Evolutionary conservation across 2,888 invertebrate species (phyloP), one percentile per base, ranked within the genome.

Genomic region (Scaptomyza tumidula): DNA sequence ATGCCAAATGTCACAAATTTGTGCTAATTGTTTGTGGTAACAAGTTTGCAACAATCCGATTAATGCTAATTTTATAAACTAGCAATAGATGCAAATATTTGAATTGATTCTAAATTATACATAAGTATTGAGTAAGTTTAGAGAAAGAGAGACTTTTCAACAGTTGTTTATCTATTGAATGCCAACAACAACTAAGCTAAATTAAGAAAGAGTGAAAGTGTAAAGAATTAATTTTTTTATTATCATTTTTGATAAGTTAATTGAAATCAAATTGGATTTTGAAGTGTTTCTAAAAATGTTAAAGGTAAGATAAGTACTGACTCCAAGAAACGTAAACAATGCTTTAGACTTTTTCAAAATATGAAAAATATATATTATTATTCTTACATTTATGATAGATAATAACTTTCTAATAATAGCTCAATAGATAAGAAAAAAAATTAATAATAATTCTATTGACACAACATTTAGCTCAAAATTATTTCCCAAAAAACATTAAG

Each of bases 21-120:
- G 61, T 76, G 82, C 60, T 76, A 80, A 82, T 72, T 63, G 63
- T 54, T 78, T 57, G 16, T 48, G 58, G 54, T 63, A 80, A 82
- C 64, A 54, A 11, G 56, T 49, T 55, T 19, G 58, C 48, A 52
- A 46, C 50, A 33, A 41, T 55, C 50, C 56, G 48, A 49, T 31
- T 43, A 61, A 56, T 69, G 61, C 48, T 75, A 66, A 72, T 61
- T 39, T 49, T 43, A 54, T 45, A 48, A 57, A 62, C 58, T 62
- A 41, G 14, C 48, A 44, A 19, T 43, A 48, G 31, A 57, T 14
- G 50, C 60, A 54, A 64, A 73, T 57, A 55, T 50, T 48, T 24
- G 11, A n/a, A 1, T 9, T 48, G 43, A 44, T 11, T 31, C 48
- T 14, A n/a, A 27, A 45, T 9, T 44, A 14, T 2, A 7, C 3